Base-by-base conservation (phyloP, 2,888 invertebrate genomes). In the Tetranychus piercei region DNA sequence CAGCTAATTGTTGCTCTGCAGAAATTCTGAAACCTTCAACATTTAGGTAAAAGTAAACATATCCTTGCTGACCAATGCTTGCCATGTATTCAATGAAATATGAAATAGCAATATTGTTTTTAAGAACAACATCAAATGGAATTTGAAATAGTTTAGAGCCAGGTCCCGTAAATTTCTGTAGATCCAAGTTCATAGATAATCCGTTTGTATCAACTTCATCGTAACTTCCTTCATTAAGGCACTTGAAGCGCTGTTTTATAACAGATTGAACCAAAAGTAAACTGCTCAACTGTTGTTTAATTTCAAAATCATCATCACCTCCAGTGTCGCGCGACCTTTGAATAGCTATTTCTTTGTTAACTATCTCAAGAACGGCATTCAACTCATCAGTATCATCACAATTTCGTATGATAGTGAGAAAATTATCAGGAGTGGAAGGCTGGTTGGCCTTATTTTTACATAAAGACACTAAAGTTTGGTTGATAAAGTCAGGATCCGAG, bases 401-500 rank as follows among this genome's bases (percentile, higher is more conserved):
- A 78, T 88, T 87, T 80, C 91, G 87, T 79, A 94, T 86, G 74
- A 91, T 89, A 79, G 89, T 87, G 80, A 94, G 84, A 83, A 94
- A 94, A 80, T 90, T 87, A 79, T 95, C 94, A 78, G 87, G 71
- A 44, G 75, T 73, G 1, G 77, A 85, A 83, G 78, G 92, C 91
- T 78, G 18, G 11, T 20, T n/a, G 7, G n/a, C 9, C 23, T 44
- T 88, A 88, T 81, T 91, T 91, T 92, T 93, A 83, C 78, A 86
- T 85, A 76, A 78, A 78, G 77, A 78, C 73, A 75, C 76, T 81
- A 93, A 89, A 77, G 88, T 87, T 83, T 92, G 90, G 84, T 94
- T 94, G 79, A 94, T 89, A 81, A 90, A 92, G 85, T 94, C 92
- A 73, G 94, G 93, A 84, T 93, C 92, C 70, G 91, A 89, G 76